phyloP scores from a whole-genome alignment of 2,888 invertebrate genomes.

The Epinotia brunnichana region DNA sequence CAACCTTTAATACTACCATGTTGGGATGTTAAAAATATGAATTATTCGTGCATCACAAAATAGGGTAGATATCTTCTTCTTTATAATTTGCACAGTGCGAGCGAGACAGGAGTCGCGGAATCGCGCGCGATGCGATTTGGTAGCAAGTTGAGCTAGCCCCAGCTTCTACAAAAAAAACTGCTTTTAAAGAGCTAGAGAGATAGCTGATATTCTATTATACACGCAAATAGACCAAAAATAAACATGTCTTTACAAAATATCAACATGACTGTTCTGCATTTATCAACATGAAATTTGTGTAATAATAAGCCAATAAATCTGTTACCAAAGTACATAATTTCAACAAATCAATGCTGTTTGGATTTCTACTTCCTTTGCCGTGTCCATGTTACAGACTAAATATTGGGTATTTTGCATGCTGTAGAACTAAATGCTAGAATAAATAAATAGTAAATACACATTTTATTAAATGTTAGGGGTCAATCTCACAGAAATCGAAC shows the following conservation, averaged over 20 bases:
- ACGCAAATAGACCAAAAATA: constrained; percentile 11
- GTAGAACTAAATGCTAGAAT: neutral
- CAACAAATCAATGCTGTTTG: constrained; percentile 20
- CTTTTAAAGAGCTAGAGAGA: neutral
- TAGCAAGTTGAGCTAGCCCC: too few species aligned
- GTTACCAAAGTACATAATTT: constrained; percentile 19
- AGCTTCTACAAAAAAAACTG: neutral
- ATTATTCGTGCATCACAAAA: too few species aligned
- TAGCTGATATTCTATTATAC: neutral
- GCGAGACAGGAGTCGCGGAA: too few species aligned
- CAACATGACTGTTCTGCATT: constrained; percentile 30
- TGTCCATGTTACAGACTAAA: constrained; percentile 8
- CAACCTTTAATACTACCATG: too few species aligned
- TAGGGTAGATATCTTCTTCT: too few species aligned
- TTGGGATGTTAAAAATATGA: too few species aligned
- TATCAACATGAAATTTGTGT: constrained; percentile 35
- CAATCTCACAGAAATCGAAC: too few species aligned
- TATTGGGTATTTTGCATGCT: constrained; percentile 1
- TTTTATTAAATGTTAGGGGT: too few species aligned
- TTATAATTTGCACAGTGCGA: too few species aligned
- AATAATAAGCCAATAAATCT: constrained; percentile 32
- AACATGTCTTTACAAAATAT: constrained; percentile 30
- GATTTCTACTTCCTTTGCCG: constrained; percentile 6
- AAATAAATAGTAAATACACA: too few species aligned
- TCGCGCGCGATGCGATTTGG: too few species aligned